Conservation (phyloP, 2,888 invertebrate genomes). For the Drosophila robusta region DNA sequence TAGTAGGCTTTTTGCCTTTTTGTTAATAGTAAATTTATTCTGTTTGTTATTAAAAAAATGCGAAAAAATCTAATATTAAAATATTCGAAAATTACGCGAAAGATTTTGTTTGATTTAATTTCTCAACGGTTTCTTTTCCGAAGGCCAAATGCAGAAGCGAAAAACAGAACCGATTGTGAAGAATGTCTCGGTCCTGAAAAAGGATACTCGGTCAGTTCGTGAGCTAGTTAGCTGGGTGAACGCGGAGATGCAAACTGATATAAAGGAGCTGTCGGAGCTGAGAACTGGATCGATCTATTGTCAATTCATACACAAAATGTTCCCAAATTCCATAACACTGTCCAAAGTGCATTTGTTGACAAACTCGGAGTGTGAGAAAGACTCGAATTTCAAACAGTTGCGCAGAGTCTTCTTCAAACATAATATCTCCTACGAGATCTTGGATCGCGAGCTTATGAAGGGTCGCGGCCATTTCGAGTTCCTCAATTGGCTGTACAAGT, state of each 20-base stretch:
- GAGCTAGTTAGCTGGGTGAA: slow-evolving; percentile 2
- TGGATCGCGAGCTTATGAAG: neutral
- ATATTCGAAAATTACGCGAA: too few relatives aligned
- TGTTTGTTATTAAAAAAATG: too few relatives aligned
- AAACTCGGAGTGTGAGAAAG: neutral
- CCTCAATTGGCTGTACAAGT: slow-evolving; percentile 1
- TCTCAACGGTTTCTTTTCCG: too few relatives aligned
- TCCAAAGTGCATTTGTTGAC: neutral
- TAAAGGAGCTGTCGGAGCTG: neutral
- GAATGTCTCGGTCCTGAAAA: neutral
- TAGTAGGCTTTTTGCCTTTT: too few relatives aligned
- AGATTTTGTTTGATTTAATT: too few relatives aligned
- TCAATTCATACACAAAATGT: neutral
- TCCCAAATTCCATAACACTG: neutral
- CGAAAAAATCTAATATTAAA: too few relatives aligned
- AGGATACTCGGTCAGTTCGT: neutral
- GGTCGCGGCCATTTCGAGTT: slow-evolving; percentile 10
- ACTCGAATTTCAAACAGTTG: neutral
- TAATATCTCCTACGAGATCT: neutral
- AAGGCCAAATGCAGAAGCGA: too few relatives aligned
- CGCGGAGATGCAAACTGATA: neutral
- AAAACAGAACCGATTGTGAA: neutral
- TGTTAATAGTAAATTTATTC: too few relatives aligned
- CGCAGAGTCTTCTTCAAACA: neutral
- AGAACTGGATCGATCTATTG: slow-evolving; percentile 3